These are phyloP conservation scores for Caerostris darwini DNA, from an alignment of 1,140 invertebrate genomes.

Conservation along the genomic window DNA sequence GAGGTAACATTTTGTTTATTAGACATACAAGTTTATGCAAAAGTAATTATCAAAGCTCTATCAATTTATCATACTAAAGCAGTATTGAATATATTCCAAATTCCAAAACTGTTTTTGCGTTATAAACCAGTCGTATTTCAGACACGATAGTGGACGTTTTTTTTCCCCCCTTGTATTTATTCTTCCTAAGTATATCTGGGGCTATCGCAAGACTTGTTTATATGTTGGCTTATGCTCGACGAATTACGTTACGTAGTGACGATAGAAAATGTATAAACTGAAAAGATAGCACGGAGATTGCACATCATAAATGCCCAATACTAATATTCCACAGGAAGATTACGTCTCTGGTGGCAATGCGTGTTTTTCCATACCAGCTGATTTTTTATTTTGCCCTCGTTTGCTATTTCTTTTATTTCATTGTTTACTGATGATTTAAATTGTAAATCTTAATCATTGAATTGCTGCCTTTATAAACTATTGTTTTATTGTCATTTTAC, in stretches of 20 bases:
- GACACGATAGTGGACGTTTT: background rate
- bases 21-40: no score
- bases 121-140: background rate
- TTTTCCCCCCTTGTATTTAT: background rate
- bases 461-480: background rate
- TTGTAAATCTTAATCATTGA: background rate
- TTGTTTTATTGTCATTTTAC: no score
- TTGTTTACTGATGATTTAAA: background rate
- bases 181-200: background rate
- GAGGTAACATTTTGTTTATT: no score
- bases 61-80: no score
- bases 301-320: background rate
- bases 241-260: background rate
- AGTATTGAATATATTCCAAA: no score
- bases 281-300: background rate
- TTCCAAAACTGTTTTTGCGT: no score
- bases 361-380: background rate
- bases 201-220: conserved; percentile 1
- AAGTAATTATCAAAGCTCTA: no score
- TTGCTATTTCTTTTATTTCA: background rate
- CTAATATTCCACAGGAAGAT: background rate
- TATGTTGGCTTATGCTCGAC: conserved; percentile 15
- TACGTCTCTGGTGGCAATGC: background rate
- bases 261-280: background rate
- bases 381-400: background rate